Conservation (phyloP, 1,140 invertebrate genomes). For the Aphaenogaster floridana region DNA sequence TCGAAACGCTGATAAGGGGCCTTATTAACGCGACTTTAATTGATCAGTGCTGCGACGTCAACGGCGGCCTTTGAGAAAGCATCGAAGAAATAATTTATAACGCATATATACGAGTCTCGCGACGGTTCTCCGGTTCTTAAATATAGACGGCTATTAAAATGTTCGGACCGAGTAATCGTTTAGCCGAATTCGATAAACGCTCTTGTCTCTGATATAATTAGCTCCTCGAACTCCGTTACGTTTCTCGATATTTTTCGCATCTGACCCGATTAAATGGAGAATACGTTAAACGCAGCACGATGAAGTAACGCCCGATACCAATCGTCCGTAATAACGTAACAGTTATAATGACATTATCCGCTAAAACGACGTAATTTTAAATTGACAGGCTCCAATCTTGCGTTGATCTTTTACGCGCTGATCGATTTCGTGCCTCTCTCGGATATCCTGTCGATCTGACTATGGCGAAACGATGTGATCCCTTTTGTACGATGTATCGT, state of each 20-base stretch:
- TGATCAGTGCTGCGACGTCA: neutral
- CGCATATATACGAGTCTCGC: neutral
- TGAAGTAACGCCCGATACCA: neutral
- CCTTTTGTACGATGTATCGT: neutral
- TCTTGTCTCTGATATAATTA: conserved; percentile 31
- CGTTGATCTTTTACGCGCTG: neutral
- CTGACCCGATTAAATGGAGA: conserved; percentile 15
- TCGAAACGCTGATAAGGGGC: neutral
- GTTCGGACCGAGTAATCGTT: neutral
- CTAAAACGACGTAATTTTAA: conserved; percentile 39
- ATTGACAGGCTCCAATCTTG: neutral
- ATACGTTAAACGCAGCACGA: neutral
- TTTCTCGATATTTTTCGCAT: conserved; percentile 22
- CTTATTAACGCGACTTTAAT: conserved; percentile 35
- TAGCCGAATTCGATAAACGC: conserved; percentile 35
- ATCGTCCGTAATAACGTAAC: conserved; percentile 18
- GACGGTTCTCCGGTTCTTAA: neutral
- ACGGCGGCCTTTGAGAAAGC: conserved; percentile 1
- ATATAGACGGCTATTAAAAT: conserved; percentile 43
- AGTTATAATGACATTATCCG: conserved; percentile 13
- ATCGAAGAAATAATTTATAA: conserved; percentile 34
- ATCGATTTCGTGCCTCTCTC: neutral
- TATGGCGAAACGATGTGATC: neutral
- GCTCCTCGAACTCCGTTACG: neutral
- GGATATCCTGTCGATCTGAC: conserved; percentile 28